phyloP scores from a whole-genome alignment of 2,113 vertebrate species.

The Psittacara wagleri region DNA sequence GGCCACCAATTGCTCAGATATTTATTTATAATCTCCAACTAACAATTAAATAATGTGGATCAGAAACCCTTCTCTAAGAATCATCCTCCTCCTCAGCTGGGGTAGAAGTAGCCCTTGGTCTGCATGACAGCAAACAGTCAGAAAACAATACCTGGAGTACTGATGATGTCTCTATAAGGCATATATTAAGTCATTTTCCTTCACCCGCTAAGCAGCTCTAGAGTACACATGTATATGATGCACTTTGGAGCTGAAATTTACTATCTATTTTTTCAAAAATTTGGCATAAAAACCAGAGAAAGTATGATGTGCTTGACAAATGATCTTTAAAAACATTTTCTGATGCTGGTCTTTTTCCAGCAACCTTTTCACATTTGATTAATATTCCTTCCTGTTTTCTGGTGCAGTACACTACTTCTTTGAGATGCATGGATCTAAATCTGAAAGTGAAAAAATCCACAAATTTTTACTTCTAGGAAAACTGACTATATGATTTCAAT shows the following conservation, averaged over 20 bases:
- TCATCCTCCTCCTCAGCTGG: background rate
- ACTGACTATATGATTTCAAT: background rate
- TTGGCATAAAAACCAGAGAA: slow-evolving; percentile 16
- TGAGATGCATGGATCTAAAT: background rate
- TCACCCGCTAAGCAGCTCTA: background rate
- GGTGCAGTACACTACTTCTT: slow-evolving; percentile 26
- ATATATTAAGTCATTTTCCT: background rate
- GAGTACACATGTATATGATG: background rate
- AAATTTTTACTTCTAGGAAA: background rate
- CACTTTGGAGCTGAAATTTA: slow-evolving; percentile 24
- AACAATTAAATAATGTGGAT: background rate
- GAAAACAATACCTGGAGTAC: background rate
- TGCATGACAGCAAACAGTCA: background rate
- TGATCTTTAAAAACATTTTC: slow-evolving; percentile 59
- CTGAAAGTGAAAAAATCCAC: background rate
- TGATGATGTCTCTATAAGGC: background rate
- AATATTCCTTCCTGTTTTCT: slow-evolving; percentile 49
- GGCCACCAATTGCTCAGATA: background rate
- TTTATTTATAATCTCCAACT: background rate
- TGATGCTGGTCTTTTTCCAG: slow-evolving; percentile 17
- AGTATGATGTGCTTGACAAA: slow-evolving; percentile 16
- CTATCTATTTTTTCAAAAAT: slow-evolving; percentile 13
- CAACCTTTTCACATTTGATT: slow-evolving; percentile 62
- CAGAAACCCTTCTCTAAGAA: background rate
- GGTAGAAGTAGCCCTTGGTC: background rate